These are phyloP conservation scores for Lytechinus variegatus DNA, from an alignment of 35 echinoderm and acorn worm species.

Conservation along the genomic window DNA sequence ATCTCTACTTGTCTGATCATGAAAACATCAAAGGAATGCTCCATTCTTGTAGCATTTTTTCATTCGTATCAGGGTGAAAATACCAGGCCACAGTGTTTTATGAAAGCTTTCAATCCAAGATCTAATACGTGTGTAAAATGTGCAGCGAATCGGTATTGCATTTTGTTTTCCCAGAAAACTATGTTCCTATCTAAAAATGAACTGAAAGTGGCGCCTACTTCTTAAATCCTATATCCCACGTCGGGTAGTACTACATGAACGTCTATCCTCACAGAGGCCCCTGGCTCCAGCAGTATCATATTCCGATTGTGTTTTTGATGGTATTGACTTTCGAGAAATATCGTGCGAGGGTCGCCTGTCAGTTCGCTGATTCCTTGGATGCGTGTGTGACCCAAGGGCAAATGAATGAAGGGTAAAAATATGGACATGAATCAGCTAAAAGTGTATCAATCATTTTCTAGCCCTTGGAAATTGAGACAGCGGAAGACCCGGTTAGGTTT, in stretches of 20 bases:
- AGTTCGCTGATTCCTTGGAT: background rate
- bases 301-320: conserved; percentile 39
- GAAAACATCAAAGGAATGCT: no score
- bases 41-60: no score
- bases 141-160: background rate
- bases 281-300: conserved; percentile 30
- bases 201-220: background rate
- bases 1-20: no score
- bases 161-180: background rate
- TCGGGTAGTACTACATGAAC: background rate
- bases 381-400: background rate
- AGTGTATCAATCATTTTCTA: conserved; percentile 5
- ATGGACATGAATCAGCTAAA: background rate
- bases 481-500: background rate
- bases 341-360: conserved; percentile 12
- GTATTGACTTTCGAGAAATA: conserved; percentile 40
- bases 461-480: background rate
- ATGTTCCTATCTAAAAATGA: background rate
- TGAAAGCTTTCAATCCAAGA: no score
- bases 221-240: conserved; percentile 11
- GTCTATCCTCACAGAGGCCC: no score
- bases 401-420: background rate
- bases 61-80: no score
- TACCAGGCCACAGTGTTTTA: no score
- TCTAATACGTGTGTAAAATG: background rate